Percentiles rank a stretch among this genome's conserved stretches.
Evolutionary conservation across 2,113 vertebrate genomes (phyloP).

Genomic region (Lutjanus erythropterus): DNA sequence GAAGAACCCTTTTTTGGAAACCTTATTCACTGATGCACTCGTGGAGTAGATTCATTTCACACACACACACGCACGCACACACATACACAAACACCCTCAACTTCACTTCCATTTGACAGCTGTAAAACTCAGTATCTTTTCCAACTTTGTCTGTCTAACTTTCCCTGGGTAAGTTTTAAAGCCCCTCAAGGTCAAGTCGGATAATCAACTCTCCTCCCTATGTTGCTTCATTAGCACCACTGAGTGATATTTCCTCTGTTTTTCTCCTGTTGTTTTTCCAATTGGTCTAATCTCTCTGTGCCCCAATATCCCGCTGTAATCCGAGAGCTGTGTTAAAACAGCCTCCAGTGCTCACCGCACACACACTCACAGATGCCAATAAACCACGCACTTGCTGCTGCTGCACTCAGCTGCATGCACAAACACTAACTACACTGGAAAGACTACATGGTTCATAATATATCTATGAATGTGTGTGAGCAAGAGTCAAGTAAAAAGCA

Average conservation of each 20-base stretch:
- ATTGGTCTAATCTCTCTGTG: constrained; percentile 77
- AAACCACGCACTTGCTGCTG: constrained; percentile 21
- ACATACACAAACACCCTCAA: not conserved
- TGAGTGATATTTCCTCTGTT: constrained; percentile 69
- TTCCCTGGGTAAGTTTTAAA: constrained; percentile 55
- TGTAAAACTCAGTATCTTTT: constrained; percentile 16
- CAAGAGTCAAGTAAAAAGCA: constrained; percentile 26
- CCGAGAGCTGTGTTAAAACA: constrained; percentile 55
- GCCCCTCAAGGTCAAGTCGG: constrained; percentile 76
- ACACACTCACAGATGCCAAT: constrained; percentile 22
- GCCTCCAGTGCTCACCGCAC: constrained; percentile 61
- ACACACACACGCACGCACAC: not conserved
- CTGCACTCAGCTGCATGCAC: constrained; percentile 35
- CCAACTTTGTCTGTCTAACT: constrained; percentile 58
- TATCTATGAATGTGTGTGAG: constrained; percentile 5
- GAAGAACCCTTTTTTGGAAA: too few species aligned
- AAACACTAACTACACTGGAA: constrained; percentile 43
- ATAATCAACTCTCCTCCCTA: constrained; percentile 70
- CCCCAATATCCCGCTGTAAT: constrained; percentile 78
- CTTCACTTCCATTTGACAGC: not conserved
- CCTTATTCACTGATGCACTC: not conserved
- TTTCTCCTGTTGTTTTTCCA: constrained; percentile 78
- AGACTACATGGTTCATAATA: constrained; percentile 17
- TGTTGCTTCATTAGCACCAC: constrained; percentile 73
- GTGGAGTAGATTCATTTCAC: not conserved